Evolutionary conservation across 1,140 invertebrate genomes (phyloP), one percentile per base, ranked within the genome.

Genomic region (Pollicipes pollicipes): DNA sequence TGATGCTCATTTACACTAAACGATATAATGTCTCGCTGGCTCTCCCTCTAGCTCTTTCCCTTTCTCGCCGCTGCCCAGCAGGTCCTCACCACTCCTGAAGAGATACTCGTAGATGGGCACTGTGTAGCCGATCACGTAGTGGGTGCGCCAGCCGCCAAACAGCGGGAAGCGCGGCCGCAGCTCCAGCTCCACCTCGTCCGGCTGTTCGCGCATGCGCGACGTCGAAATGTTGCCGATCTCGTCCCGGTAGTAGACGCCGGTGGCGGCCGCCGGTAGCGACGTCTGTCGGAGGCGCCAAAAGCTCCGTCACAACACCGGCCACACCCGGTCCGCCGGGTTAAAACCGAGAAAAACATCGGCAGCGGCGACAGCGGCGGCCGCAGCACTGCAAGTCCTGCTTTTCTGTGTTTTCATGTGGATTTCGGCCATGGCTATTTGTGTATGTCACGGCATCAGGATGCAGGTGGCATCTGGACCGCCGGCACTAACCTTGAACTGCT

Each of bases 171-270:
- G 83, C 2, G 97, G 97, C 67, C 93, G 83, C 1, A 99, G 81
- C 76, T 98, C 96, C 2, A 99, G 80, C 78, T 99, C 95, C 27
- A 98, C 92, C 45, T 91, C 90, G 78, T 98, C 94, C 75, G 90
- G 89, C 75, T 89, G 85, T 24, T 90, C 78, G 75, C 88, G 84
- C 79, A 98, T 88, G 78, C 95, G 90, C 0, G 95, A 98, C 10
- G 97, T 99, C 1, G 95, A 98, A 77, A 99, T 99, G 79, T 99
- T 99, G 30, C 97, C 97, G 81, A 99, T 99, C 75, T 95, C 95
- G 81, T 99, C 97, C 31, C 95, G 83, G 77, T 96, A 97, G 78
- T 95, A 95, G 73, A 95, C 91, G 76, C 97, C 93, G 70, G 87
- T 85, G 21, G 93, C 90, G 0, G 93, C 87, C 26, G 93, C 90